Conservation (phyloP, 1,140 invertebrate genomes). For the Bradysia coprophila region DNA sequence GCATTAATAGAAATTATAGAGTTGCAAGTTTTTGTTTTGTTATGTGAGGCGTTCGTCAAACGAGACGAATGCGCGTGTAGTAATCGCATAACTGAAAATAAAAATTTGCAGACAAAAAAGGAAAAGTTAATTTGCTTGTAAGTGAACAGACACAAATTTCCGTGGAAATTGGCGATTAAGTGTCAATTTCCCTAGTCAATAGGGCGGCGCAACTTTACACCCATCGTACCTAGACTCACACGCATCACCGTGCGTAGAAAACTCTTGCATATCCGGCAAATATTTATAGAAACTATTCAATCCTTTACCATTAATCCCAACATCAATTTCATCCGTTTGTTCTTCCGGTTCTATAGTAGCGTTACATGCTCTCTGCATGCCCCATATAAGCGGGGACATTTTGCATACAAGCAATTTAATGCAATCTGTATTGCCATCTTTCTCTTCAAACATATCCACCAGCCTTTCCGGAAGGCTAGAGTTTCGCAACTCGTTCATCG, state of each 20-base stretch:
- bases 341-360: conserved; percentile 12
- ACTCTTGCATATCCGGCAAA: background rate
- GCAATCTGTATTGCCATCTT: conserved; percentile 36
- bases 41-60: too few species aligned
- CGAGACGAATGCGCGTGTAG: too few species aligned
- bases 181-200: background rate
- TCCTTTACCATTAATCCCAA: conserved; percentile 13
- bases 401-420: conserved; percentile 58
- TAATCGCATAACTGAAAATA: too few species aligned
- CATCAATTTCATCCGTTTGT: conserved; percentile 12
- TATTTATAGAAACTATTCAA: conserved; percentile 16
- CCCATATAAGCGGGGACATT: conserved; percentile 48
- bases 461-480: conserved; percentile 33
- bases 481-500: conserved; percentile 35
- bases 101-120: too few species aligned
- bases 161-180: too few species aligned
- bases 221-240: background rate
- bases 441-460: conserved; percentile 32
- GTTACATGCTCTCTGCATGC: conserved; percentile 45
- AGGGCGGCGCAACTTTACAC: background rate
- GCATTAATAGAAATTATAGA: too few species aligned
- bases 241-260: background rate
- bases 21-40: too few species aligned
- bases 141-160: too few species aligned
- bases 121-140: too few species aligned